Base-by-base conservation (phyloP, 2,888 invertebrate species). In the Alloscopus bannaensis region DNA sequence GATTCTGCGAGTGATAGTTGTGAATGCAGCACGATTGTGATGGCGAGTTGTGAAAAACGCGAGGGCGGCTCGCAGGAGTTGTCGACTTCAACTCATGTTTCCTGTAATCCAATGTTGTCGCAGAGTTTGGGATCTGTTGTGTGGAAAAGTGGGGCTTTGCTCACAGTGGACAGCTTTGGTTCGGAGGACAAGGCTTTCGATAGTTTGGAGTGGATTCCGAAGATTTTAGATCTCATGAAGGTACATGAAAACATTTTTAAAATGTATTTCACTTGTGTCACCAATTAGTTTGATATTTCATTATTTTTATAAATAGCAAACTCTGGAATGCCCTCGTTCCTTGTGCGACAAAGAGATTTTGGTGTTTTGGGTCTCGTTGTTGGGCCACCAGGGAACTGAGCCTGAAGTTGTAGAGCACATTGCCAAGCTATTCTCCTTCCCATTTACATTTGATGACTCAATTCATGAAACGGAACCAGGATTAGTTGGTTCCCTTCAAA, bases 201-300 rank as follows among this genome's bases (percentile, higher is more conserved):
- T 88, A 91, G 94, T 84, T 95, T 95, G 82, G 95, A 96, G 88
- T 95, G 95, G 95, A 90, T 94, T 82, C 95, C 93, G 0, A 96
- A 95, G 88, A 88, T 96, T 0, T 92, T 94, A 86, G 92, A 92
- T 13, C 94, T 94, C 18, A 94, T 95, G 88, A 93, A 93, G 87
- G 96, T 95, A 90, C 60, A 40, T 1, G 22, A 18, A 47, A 26
- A 8, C 8, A 6, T 8, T 8, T 31, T 24, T 24, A 2, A 20
- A 18, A n/a, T 50, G 4, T 3, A n/a, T 13, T 18, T n/a, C n/a
- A n/a, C n/a, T n/a, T n/a, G n/a, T 4, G 20, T 22, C 16, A n/a
- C 0, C 28, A 45, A 45, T 6, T n/a, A 3, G 3, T 3, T 45
- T 22, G 50, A n/a, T n/a, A n/a, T n/a, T n/a, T 6, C 36, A 8